Percentiles rank a stretch among this genome's conserved stretches.
These are phyloP conservation scores for Prietella phreatophila DNA, from an alignment of 2,113 vertebrate genomes.

Conservation along the genomic window DNA sequence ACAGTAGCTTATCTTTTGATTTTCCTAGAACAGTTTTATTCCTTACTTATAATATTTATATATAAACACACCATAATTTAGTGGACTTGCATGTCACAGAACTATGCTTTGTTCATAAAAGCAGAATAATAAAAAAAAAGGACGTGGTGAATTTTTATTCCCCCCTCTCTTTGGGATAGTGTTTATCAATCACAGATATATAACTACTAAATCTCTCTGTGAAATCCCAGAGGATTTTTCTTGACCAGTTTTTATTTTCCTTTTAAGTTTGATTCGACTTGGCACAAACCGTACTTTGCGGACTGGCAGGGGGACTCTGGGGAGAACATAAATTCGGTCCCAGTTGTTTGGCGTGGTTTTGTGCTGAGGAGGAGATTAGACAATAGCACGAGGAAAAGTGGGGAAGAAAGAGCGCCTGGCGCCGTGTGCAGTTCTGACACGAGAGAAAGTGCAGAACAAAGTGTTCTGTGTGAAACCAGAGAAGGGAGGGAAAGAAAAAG, in stretches of 20 bases:
- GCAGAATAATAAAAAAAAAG: neutral
- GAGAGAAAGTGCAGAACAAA: conserved; percentile 67
- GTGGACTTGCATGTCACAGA: neutral
- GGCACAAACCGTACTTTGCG: conserved; percentile 72
- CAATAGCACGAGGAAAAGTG: conserved; percentile 65
- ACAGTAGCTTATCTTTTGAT: neutral
- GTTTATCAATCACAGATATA: conserved; percentile 40
- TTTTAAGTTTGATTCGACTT: conserved; percentile 72
- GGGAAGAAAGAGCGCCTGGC: conserved; percentile 32
- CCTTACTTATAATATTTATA: neutral
- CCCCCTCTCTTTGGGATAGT: neutral
- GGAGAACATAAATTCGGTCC: conserved; percentile 72
- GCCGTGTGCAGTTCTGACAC: conserved; percentile 38
- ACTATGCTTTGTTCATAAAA: conserved; percentile 12
- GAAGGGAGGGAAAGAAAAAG: conserved; percentile 55
- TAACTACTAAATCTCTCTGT: conserved; percentile 66
- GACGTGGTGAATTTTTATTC: neutral
- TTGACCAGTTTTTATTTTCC: conserved; percentile 60
- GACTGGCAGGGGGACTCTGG: conserved; percentile 68
- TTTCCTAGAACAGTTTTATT: neutral
- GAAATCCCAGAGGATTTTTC: conserved; percentile 67
- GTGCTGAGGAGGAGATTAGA: conserved; percentile 71
- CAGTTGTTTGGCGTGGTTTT: conserved; percentile 76
- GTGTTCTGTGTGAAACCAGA: conserved; percentile 45
- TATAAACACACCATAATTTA: neutral